These are phyloP conservation scores for Drosophila repletoides DNA, from an alignment of 1,140 invertebrate species.

Conservation along the genomic window DNA sequence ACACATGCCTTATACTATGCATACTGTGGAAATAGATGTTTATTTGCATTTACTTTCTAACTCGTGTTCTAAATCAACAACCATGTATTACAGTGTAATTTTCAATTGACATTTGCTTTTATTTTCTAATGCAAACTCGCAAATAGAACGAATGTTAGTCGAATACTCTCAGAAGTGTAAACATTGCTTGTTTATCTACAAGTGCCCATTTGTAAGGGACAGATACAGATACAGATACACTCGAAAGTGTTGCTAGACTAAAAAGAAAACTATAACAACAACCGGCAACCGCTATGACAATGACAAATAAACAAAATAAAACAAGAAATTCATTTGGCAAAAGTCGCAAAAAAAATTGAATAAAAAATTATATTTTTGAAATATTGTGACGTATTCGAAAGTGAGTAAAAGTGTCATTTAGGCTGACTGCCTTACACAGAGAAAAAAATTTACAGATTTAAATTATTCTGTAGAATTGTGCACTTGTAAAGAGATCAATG, in stretches of 20 bases:
- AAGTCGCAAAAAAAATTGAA: not conserved
- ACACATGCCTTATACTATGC: not conserved
- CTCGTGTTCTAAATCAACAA: slow-evolving; percentile 7
- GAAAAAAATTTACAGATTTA: too few species aligned
- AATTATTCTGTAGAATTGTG: too few species aligned
- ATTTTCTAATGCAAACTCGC: slow-evolving; percentile 16
- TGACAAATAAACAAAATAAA: not conserved
- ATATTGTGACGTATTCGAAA: not conserved
- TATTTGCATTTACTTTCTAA: slow-evolving; percentile 8
- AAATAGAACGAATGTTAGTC: too few species aligned
- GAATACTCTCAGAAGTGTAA: slow-evolving; percentile 14
- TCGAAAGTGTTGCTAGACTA: not conserved
- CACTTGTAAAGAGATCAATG: too few species aligned
- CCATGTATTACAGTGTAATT: slow-evolving; percentile 1
- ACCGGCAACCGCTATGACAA: not conserved
- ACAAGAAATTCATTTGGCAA: slow-evolving; percentile 3
- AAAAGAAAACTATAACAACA: not conserved
- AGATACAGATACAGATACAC: not conserved
- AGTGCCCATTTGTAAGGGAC: slow-evolving; percentile 14
- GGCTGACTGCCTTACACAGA: not conserved
- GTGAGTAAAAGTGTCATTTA: not conserved
- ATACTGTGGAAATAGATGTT: too few species aligned
- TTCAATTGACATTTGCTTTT: slow-evolving; percentile 28
- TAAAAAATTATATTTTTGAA: too few species aligned
- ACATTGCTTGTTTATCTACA: slow-evolving; percentile 25